Conservation (phyloP, 1,140 invertebrate genomes). For the Anastrepha obliqua region DNA sequence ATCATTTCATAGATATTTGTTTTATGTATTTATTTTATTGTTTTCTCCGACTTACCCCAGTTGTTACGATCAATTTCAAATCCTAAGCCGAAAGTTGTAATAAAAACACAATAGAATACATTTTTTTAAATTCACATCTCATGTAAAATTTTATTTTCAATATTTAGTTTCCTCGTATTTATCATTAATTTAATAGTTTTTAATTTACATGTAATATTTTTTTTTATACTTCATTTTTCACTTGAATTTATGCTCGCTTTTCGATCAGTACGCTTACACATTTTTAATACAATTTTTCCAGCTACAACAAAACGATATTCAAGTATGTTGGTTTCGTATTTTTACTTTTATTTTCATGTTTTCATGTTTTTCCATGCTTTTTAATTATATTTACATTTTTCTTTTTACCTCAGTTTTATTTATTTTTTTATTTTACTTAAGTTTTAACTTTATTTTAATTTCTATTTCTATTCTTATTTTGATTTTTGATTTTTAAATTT, state of each 20-base stretch:
- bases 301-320: not conserved
- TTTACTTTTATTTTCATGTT: not conserved
- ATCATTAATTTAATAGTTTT: slow-evolving; percentile 6
- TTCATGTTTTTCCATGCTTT: not conserved
- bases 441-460: no score
- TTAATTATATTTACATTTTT: no score
- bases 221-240: not conserved
- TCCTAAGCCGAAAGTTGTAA: not conserved
- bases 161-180: slow-evolving; percentile 30
- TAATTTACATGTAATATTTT: not conserved
- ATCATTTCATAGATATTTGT: no score
- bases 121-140: slow-evolving; percentile 42
- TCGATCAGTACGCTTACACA: not conserved
- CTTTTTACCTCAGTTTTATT: no score
- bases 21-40: no score
- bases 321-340: not conserved
- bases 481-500: no score
- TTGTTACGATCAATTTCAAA: no score
- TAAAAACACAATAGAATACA: not conserved
- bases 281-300: not conserved
- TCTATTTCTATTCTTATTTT: no score
- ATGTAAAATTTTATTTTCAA: slow-evolving; percentile 44
- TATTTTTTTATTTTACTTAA: no score
- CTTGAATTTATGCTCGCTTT: not conserved
- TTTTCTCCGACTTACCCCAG: no score